Evolutionary conservation across 2,888 invertebrate genomes (phyloP).

Genomic region (Coronaproctus castanopsis): DNA sequence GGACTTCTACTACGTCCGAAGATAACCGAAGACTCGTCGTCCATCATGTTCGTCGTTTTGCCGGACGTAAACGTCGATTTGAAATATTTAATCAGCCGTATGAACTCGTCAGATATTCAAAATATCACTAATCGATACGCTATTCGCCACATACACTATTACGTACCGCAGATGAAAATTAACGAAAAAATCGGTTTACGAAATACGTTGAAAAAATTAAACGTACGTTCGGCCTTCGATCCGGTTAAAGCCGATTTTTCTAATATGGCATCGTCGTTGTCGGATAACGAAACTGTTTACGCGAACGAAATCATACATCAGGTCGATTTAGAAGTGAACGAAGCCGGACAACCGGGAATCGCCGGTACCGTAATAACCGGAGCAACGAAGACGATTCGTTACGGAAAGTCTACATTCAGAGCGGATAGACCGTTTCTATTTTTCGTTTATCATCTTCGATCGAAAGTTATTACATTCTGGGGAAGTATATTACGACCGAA

Average conservation of each 20-base stretch:
- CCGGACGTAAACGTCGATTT: slow-evolving; percentile 26
- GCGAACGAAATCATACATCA: slow-evolving; percentile 29
- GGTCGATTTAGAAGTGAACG: slow-evolving; percentile 29
- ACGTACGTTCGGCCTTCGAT: slow-evolving; percentile 41
- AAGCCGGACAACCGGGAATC: slow-evolving; percentile 32
- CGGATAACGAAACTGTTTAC: slow-evolving; percentile 15
- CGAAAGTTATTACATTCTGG: slow-evolving; percentile 29
- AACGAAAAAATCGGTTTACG: slow-evolving; percentile 36
- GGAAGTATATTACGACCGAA: slow-evolving; percentile 22
- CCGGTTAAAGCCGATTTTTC: slow-evolving; percentile 38
- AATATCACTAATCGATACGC: slow-evolving; percentile 18
- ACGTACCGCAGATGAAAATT: slow-evolving; percentile 49
- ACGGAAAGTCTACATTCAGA: slow-evolving; percentile 25
- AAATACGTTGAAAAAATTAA: slow-evolving; percentile 34
- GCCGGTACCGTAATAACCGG: slow-evolving; percentile 28
- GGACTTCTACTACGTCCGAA: slow-evolving; percentile 29
- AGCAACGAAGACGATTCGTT: no score
- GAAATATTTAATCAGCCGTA: slow-evolving; percentile 25
- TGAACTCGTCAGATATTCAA: slow-evolving; percentile 30
- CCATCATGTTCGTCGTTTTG: slow-evolving; percentile 30
- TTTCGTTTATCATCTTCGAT: slow-evolving; percentile 29
- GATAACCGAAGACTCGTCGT: no score
- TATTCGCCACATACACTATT: slow-evolving; percentile 16
- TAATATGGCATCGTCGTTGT: no score
- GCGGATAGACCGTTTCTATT: slow-evolving; percentile 30